Evolutionary conservation across 2,797 vertebrate species (phyloP).

Genomic region (Emys orbicularis): DNA sequence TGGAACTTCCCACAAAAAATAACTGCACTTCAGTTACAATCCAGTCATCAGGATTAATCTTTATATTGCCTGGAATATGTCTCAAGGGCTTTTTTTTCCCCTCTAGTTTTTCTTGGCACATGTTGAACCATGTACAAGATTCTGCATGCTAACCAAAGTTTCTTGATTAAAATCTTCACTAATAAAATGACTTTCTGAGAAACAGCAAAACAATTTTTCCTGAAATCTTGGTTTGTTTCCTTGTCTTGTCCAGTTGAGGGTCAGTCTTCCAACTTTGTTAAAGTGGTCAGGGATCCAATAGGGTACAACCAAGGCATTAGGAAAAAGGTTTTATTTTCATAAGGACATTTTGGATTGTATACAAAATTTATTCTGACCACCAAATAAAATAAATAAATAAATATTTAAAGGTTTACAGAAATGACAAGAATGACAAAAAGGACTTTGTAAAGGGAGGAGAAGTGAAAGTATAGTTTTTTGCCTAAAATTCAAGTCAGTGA

Average conservation of each 20-base stretch:
- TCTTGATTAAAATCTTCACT: not conserved
- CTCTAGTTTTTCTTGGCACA: not conserved
- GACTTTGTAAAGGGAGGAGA: not conserved
- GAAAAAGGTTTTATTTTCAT: not conserved
- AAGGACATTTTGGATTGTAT: not conserved
- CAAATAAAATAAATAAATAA: not conserved
- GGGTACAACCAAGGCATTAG: not conserved
- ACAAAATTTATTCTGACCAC: not conserved
- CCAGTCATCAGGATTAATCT: not conserved
- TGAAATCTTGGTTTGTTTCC: not conserved
- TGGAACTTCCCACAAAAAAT: not conserved
- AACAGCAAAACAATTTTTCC: not conserved
- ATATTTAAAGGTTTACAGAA: not conserved
- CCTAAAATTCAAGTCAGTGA: not conserved
- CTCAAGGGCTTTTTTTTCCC: too few species aligned
- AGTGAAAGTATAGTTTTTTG: not conserved
- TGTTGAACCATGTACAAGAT: too few species aligned
- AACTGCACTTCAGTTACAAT: not conserved
- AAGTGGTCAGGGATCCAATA: not conserved
- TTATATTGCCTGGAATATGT: not conserved
- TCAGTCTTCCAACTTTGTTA: not conserved
- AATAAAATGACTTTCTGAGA: not conserved
- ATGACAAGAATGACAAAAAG: not conserved
- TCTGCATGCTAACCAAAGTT: not conserved
- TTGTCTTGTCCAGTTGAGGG: not conserved